phyloP scores from a whole-genome alignment of 2,113 vertebrate genomes.

The Carettochelys insculpta region DNA sequence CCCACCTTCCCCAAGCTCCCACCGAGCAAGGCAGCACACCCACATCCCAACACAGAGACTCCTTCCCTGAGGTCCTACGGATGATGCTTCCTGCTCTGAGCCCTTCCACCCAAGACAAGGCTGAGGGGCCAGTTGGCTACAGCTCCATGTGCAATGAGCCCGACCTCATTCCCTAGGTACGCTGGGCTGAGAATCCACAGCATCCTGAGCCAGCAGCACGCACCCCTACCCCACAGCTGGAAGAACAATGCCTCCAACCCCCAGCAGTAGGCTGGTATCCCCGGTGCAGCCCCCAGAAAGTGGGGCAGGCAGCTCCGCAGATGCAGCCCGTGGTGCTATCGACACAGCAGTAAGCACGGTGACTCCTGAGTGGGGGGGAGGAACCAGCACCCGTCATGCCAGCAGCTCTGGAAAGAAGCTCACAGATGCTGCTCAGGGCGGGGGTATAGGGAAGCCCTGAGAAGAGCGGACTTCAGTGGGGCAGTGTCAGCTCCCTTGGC shows the following conservation, averaged over 20 bases:
- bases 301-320: background rate
- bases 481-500: too few species aligned
- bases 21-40: background rate
- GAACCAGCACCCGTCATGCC: background rate
- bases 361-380: background rate
- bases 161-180: background rate
- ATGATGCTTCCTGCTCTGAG: background rate
- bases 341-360: background rate
- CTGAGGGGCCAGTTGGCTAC: background rate
- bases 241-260: background rate
- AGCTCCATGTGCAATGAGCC: background rate
- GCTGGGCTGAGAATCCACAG: too few species aligned
- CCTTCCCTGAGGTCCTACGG: background rate
- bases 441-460: background rate
- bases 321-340: background rate
- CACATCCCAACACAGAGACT: background rate
- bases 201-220: background rate
- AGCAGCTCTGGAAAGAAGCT: background rate
- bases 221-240: too few species aligned
- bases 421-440: background rate
- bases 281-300: background rate
- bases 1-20: background rate
- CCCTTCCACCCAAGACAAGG: background rate
- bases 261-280: background rate
- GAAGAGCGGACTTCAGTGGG: background rate